Percentiles rank a stretch among this genome's conserved stretches.
Evolutionary conservation across 1,140 invertebrate species (phyloP).

Genomic region (Aphaenogaster rudis): DNA sequence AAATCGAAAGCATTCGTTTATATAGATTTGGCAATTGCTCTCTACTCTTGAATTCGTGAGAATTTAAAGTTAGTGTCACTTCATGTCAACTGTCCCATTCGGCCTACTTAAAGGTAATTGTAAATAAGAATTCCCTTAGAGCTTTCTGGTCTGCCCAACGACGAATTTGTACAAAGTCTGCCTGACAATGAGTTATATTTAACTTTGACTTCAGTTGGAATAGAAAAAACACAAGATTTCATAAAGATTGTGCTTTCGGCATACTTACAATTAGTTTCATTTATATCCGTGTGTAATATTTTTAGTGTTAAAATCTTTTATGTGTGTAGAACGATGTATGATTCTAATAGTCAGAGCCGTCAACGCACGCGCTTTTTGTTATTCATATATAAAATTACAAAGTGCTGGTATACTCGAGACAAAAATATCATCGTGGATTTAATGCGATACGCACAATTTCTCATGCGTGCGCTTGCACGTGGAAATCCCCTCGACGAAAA

Average conservation of each 20-base stretch:
- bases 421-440: slow-evolving; percentile 9
- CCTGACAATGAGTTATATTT: not conserved
- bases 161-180: slow-evolving; percentile 45
- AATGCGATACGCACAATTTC: slow-evolving; percentile 19
- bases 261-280: not conserved
- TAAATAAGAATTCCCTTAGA: slow-evolving; percentile 40
- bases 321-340: not conserved
- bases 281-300: not conserved
- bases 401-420: not conserved
- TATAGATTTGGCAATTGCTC: slow-evolving; percentile 5
- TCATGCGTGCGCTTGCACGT: not conserved
- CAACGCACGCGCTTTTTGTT: not conserved
- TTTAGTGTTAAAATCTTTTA: not conserved
- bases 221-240: not conserved
- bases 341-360: not conserved
- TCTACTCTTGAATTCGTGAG: slow-evolving; percentile 12
- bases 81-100: slow-evolving; percentile 56
- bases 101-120: not conserved
- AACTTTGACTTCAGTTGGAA: slow-evolving; percentile 8
- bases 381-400: not conserved
- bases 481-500: not conserved
- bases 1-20: not conserved
- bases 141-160: not conserved
- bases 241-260: not conserved
- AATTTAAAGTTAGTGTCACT: slow-evolving; percentile 63